Evolutionary conservation across 2,888 invertebrate species (phyloP).

Genomic region (Pasiphila rectangulata): DNA sequence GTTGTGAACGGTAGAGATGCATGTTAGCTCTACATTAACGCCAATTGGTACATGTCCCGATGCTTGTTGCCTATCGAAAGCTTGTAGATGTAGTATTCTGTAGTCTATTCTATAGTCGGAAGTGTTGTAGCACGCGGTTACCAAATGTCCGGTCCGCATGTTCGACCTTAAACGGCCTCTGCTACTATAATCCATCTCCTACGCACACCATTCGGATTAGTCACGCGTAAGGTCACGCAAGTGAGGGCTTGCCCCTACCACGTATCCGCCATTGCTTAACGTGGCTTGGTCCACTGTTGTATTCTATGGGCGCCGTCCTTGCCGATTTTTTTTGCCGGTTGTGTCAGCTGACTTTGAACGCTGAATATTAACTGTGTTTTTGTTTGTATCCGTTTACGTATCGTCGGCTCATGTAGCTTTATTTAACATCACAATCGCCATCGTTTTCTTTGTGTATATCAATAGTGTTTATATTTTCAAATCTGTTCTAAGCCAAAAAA

Average conservation of each 20-base stretch:
- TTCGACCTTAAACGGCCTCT: conserved; percentile 58
- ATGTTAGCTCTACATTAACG: background rate
- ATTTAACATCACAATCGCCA: background rate
- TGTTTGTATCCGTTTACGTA: conserved; percentile 13
- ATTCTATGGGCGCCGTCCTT: conserved; percentile 31
- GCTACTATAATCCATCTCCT: conserved; percentile 46
- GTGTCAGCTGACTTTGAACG: conserved; percentile 22
- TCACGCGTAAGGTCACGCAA: conserved; percentile 54
- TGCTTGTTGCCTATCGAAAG: conserved; percentile 18
- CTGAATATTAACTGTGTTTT: conserved; percentile 7
- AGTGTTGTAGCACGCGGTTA: conserved; percentile 36
- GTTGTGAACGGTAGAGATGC: background rate
- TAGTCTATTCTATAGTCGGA: too few species aligned
- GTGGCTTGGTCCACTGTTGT: conserved; percentile 17
- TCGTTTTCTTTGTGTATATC: too few species aligned
- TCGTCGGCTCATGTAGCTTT: conserved; percentile 1
- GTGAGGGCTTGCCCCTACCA: conserved; percentile 53
- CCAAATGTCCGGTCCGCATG: conserved; percentile 38
- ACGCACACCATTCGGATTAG: conserved; percentile 51
- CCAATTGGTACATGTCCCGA: conserved; percentile 4
- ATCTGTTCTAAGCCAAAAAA: background rate
- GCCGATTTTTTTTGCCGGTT: conserved; percentile 30
- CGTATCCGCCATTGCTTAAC: conserved; percentile 47
- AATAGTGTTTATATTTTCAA: background rate
- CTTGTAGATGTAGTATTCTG: too few species aligned